phyloP scores from a whole-genome alignment of 2,888 invertebrate genomes.

The Heliconius erato region DNA sequence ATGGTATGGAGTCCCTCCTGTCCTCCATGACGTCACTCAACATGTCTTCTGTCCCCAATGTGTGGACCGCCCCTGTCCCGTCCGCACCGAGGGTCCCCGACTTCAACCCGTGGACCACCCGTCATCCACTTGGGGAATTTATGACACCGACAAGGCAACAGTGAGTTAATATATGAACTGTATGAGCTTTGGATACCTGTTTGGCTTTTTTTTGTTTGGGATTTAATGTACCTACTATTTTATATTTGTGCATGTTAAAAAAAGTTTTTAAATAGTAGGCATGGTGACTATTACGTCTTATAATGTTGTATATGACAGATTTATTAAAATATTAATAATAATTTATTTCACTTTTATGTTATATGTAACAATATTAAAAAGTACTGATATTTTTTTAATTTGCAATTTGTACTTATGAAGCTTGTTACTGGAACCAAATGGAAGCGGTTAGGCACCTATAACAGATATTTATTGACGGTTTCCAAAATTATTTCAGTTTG shows the following conservation, averaged over 20 bases:
- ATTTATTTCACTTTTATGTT: no score
- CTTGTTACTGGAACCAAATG: no score
- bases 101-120: constrained; percentile 80
- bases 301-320: neutral
- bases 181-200: constrained; percentile 17
- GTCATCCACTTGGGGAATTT: constrained; percentile 75
- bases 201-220: neutral
- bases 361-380: no score
- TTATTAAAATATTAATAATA: neutral
- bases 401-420: no score
- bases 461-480: no score
- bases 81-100: constrained; percentile 60
- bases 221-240: neutral
- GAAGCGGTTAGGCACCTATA: no score
- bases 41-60: constrained; percentile 55
- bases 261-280: neutral
- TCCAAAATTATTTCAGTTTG: no score
- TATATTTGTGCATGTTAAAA: neutral
- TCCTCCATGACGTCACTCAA: constrained; percentile 66
- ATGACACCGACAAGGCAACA: constrained; percentile 59
- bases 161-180: constrained; percentile 36
- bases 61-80: constrained; percentile 57
- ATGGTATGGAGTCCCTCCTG: constrained; percentile 63
- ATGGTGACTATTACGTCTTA: neutral
- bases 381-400: no score